phyloP scores from a whole-genome alignment of 2,113 vertebrate species.

The Asarcornis scutulata region DNA sequence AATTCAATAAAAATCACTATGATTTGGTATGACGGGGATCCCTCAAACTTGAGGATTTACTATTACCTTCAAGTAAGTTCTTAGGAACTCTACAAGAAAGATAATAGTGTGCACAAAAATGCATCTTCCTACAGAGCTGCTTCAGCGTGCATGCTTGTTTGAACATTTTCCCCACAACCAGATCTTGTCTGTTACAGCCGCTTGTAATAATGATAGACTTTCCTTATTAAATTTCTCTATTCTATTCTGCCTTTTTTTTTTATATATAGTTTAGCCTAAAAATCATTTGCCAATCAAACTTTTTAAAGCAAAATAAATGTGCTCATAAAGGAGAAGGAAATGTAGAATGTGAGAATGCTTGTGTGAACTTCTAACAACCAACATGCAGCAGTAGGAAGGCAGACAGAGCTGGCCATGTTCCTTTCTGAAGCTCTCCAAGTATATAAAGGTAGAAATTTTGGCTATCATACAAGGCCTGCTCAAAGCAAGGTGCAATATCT shows the following conservation, averaged over 20 bases:
- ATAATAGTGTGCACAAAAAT: neutral
- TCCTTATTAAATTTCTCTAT: fast-evolving
- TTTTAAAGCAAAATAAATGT: neutral
- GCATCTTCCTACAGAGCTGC: neutral
- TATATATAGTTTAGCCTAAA: neutral
- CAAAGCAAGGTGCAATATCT: neutral
- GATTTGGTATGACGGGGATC: neutral
- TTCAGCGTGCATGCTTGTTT: neutral
- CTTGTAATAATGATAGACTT: neutral
- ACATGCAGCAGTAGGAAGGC: neutral
- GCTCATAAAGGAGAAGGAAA: neutral
- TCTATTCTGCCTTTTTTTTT: neutral
- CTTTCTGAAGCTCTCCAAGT: neutral
- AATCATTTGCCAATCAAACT: neutral
- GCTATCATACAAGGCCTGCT: neutral
- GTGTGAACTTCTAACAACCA: neutral
- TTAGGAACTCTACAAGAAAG: neutral
- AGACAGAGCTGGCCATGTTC: neutral
- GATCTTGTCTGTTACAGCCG: neutral
- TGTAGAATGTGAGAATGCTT: neutral
- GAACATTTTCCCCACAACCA: neutral
- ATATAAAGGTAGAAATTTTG: neutral
- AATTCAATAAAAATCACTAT: neutral
- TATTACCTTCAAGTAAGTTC: neutral
- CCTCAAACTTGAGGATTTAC: neutral